Conservation (phyloP, 2,888 invertebrate species). For the Silvanus unidentatus region DNA sequence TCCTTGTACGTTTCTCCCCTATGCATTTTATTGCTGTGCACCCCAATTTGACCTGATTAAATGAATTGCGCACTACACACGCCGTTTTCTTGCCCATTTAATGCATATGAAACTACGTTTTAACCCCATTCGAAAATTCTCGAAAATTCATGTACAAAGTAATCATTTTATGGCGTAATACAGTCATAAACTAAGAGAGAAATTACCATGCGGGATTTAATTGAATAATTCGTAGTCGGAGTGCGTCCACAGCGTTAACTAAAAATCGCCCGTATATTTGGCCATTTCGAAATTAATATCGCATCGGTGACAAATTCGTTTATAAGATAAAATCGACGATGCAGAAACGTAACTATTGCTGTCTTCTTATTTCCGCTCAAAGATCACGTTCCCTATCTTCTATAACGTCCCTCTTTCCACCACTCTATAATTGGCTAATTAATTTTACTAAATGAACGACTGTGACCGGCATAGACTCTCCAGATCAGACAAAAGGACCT, state of each 20-base stretch:
- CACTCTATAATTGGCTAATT: conserved; percentile 43
- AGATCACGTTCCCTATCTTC: conserved; percentile 23
- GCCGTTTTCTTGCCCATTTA: not conserved
- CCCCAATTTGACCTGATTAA: conserved; percentile 2
- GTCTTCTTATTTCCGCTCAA: conserved; percentile 8
- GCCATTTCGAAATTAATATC: conserved; percentile 33
- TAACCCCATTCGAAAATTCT: too few species aligned
- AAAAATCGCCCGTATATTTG: conserved; percentile 22
- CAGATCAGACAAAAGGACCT: conserved; percentile 34
- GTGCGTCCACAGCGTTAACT: conserved; percentile 25
- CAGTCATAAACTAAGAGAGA: too few species aligned
- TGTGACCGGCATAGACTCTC: conserved; percentile 31
- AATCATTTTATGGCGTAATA: too few species aligned
- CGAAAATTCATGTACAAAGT: too few species aligned
- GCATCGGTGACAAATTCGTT: conserved; percentile 38
- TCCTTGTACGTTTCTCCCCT: not conserved
- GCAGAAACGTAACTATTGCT: conserved; percentile 34
- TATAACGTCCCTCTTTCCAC: conserved; percentile 28
- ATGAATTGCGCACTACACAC: not conserved
- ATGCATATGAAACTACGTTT: not conserved
- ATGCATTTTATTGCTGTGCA: not conserved
- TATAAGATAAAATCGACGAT: conserved; percentile 36
- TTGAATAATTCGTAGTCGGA: conserved; percentile 26
- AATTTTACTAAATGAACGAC: conserved; percentile 43
- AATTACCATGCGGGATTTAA: too few species aligned